These are phyloP conservation scores for Chaetodon trifascialis DNA, from an alignment of 2,113 vertebrate species.

Conservation along the genomic window DNA sequence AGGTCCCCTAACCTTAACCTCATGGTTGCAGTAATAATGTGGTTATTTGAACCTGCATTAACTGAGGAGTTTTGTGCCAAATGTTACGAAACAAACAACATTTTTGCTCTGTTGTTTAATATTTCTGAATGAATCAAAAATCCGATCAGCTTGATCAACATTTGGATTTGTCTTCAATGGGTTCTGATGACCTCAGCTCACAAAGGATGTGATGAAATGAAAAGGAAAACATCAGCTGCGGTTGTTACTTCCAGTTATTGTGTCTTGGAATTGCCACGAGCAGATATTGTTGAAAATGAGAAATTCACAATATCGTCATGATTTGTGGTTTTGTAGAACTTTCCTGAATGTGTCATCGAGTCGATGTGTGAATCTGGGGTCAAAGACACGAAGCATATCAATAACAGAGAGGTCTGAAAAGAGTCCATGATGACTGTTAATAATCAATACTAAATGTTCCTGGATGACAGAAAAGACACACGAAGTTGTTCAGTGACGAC, in stretches of 20 bases:
- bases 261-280: background rate
- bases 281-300: background rate
- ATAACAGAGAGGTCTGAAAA: background rate
- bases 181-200: background rate
- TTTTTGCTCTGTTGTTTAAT: background rate
- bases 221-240: too few species aligned
- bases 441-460: background rate
- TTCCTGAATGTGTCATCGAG: background rate
- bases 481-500: too few species aligned
- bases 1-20: too few species aligned
- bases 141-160: background rate
- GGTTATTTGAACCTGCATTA: too few species aligned
- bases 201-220: background rate
- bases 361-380: background rate
- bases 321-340: background rate
- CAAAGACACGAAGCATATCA: background rate
- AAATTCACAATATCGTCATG: too few species aligned
- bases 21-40: too few species aligned
- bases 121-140: background rate
- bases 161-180: too few species aligned
- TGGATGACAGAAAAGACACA: too few species aligned
- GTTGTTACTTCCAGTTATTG: too few species aligned
- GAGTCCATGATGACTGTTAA: background rate
- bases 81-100: too few species aligned
- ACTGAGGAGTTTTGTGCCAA: too few species aligned